phyloP scores from a whole-genome alignment of 2,113 vertebrate genomes.

The Stegostoma tigrinum region DNA sequence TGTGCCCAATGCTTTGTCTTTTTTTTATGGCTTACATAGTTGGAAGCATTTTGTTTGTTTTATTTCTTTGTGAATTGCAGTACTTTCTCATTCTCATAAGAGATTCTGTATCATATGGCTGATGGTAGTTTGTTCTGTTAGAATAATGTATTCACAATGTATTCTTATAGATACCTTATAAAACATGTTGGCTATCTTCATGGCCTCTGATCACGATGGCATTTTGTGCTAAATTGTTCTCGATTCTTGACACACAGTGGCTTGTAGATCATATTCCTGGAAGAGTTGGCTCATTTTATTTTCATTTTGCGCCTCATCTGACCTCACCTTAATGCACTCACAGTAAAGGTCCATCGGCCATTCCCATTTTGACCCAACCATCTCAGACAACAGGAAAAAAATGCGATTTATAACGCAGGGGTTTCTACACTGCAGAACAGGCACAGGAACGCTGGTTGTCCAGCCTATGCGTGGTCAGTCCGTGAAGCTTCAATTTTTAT shows the following conservation, averaged over 20 bases:
- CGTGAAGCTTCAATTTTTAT: background rate
- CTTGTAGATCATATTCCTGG: background rate
- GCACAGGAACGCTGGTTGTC: background rate
- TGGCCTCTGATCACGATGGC: background rate
- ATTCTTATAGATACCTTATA: background rate
- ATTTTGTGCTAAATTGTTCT: background rate
- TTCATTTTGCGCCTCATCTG: background rate
- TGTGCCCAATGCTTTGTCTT: background rate
- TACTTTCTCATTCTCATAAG: background rate
- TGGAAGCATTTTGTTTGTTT: background rate
- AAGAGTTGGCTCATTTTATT: background rate
- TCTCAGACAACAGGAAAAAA: background rate
- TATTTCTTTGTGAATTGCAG: background rate
- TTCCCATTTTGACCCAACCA: background rate
- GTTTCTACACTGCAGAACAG: background rate
- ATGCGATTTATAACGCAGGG: background rate
- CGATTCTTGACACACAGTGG: background rate
- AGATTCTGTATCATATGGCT: background rate
- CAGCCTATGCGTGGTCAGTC: background rate
- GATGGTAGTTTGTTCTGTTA: background rate
- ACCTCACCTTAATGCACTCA: background rate
- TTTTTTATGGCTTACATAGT: background rate
- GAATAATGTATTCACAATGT: background rate
- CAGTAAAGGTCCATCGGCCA: background rate
- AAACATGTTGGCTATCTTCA: background rate